Base-by-base conservation (phyloP, 2,888 invertebrate species). In the Parascotia fuliginaria region DNA sequence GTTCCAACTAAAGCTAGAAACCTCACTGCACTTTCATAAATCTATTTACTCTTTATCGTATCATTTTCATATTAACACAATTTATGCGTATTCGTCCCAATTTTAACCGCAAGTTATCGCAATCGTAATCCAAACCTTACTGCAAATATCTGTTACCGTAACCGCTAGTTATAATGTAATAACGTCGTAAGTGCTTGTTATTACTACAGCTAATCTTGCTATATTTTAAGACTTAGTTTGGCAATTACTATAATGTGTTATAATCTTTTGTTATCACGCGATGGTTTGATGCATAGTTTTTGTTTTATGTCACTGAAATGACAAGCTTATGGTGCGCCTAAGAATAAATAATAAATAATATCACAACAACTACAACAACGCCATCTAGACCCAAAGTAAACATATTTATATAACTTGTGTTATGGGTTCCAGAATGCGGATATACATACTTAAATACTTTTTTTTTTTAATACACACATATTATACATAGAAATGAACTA, bases 61-160 rank as follows among this genome's bases (percentile, higher is more conserved):
- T n/a, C n/a, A n/a, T n/a, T n/a, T 7, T 3, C 34, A 36, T 31
- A 64, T 53, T 45, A 45, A 41, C 34, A 27, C 41, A 28, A 9
- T 31, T 32, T 28, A 41, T 46, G 19, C 13, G 3, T 16, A 24
- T 42, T 45, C 24, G n/a, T 31, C 59, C 42, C 34, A 37, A 34
- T 45, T 54, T 42, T 16, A 38, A 32, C 14, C 32, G 16, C 36
- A 39, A n/a, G 3, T 15, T 33, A 9, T 69, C 33, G 55, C 42
- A 49, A 60, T 33, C 46, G 47, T 42, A 43, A 46, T 43, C 33
- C 37, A 36, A 52, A 42, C 41, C 22, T 14, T 36, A 51, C 32
- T 36, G 19, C 37, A 7, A 6, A 40, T 48, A 48, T 55, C 31
- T 60, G 34, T 62, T 60, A 48, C 61, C 40, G 33, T 64, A 58